Conservation (phyloP, 2,797 vertebrate species). For the Channallabes apus region DNA sequence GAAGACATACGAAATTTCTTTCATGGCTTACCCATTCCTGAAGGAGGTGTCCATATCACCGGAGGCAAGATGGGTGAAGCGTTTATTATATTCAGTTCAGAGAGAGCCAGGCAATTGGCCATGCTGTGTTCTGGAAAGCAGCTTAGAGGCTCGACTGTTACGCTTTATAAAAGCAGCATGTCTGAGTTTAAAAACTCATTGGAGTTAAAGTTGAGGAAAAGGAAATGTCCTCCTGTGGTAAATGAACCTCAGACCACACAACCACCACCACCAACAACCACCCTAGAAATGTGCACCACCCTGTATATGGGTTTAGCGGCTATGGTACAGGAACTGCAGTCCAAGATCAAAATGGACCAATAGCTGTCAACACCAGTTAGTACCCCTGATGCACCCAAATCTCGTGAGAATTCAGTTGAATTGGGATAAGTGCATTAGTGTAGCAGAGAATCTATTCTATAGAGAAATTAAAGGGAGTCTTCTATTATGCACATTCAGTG, state of each 20-base stretch:
- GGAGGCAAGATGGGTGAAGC: conserved; percentile 88
- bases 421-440: too few species aligned
- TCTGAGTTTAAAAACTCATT: conserved; percentile 84
- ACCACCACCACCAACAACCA: conserved; percentile 40
- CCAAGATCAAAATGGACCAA: conserved; percentile 26
- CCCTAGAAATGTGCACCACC: conserved; percentile 64
- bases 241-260: conserved; percentile 47
- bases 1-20: conserved; percentile 91
- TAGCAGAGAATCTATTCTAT: too few species aligned
- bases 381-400: background rate
- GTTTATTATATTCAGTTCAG: conserved; percentile 88
- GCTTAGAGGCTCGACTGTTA: conserved; percentile 81
- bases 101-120: conserved; percentile 84
- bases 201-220: conserved; percentile 72
- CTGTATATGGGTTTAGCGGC: conserved; percentile 69
- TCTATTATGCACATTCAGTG: too few species aligned
- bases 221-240: conserved; percentile 52
- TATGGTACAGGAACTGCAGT: conserved; percentile 59
- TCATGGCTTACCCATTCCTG: conserved; percentile 83
- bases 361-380: background rate
- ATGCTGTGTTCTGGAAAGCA: conserved; percentile 77
- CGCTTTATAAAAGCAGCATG: conserved; percentile 85
- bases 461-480: too few species aligned
- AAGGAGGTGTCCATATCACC: conserved; percentile 91
- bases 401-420: background rate